Evolutionary conservation across 2,888 invertebrate species (phyloP).

Genomic region (Phrixothrix hirtus): DNA sequence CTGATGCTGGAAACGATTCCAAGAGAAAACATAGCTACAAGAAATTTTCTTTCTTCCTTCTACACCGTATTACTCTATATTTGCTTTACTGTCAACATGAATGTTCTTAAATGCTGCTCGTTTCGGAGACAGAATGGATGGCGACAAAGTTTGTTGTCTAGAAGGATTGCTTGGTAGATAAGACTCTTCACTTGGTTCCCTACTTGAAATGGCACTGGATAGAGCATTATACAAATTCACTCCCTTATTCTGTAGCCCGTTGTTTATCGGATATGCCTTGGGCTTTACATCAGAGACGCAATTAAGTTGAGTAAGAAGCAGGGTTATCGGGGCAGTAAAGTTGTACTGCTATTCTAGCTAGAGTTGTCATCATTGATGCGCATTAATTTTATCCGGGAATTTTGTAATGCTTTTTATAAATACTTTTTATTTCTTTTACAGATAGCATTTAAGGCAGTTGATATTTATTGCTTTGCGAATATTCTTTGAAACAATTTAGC

Average conservation of each 20-base stretch:
- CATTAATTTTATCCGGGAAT: constrained; percentile 44
- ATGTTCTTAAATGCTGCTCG: constrained; percentile 19
- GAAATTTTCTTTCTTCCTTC: constrained; percentile 9
- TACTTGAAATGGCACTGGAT: constrained; percentile 37
- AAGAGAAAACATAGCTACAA: constrained; percentile 15
- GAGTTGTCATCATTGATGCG: constrained; percentile 42
- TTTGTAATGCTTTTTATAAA: constrained; percentile 34
- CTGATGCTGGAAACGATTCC: constrained; percentile 39
- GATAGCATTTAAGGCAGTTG: too few relatives aligned
- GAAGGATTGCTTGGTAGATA: constrained; percentile 49
- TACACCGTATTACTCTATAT: neutral
- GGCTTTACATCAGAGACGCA: constrained; percentile 40
- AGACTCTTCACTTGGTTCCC: constrained; percentile 39
- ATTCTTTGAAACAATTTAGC: too few relatives aligned
- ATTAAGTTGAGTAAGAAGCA: constrained; percentile 44
- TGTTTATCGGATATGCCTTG: constrained; percentile 44
- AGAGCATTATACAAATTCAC: constrained; percentile 44
- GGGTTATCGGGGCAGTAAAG: constrained; percentile 44
- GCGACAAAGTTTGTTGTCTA: constrained; percentile 51
- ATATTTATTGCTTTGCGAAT: too few relatives aligned
- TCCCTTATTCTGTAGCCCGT: constrained; percentile 42
- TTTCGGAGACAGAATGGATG: constrained; percentile 45
- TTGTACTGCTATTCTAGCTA: constrained; percentile 38
- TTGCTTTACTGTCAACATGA: constrained; percentile 14
- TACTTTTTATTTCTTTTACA: too few relatives aligned